These are phyloP conservation scores for Amphipyra tragopoginis DNA, from an alignment of 2,888 invertebrate species.

Conservation along the genomic window DNA sequence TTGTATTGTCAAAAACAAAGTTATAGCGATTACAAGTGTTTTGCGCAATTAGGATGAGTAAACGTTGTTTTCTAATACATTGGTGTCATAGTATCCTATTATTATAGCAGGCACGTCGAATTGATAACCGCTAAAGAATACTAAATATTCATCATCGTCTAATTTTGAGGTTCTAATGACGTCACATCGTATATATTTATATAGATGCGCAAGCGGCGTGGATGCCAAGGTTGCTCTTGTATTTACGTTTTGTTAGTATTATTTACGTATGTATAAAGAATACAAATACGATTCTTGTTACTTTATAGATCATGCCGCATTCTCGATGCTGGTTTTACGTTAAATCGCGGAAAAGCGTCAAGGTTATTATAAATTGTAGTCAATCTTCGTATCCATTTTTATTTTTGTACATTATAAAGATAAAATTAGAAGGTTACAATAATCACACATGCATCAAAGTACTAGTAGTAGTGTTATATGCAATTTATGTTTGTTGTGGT, in stretches of 20 bases:
- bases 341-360: constrained; percentile 57
- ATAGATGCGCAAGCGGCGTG: constrained; percentile 64
- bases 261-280: constrained; percentile 38
- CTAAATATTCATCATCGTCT: constrained; percentile 53
- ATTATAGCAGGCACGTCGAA: no score
- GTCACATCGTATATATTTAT: constrained; percentile 66
- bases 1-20: no score
- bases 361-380: constrained; percentile 48
- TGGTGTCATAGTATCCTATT: no score
- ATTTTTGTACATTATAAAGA: constrained; percentile 24
- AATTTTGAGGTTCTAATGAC: constrained; percentile 61
- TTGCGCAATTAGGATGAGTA: no score
- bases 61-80: no score
- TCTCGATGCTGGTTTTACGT: constrained; percentile 21
- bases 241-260: constrained; percentile 61
- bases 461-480: neutral
- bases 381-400: constrained; percentile 30
- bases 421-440: constrained; percentile 35
- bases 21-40: no score
- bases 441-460: constrained; percentile 5
- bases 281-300: constrained; percentile 33
- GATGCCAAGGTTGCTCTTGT: constrained; percentile 72
- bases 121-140: no score
- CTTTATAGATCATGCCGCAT: constrained; percentile 27
- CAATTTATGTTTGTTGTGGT: constrained; percentile 5